These are phyloP conservation scores for Lophotis ruficrista DNA, from an alignment of 2,113 vertebrate species.

Conservation along the genomic window DNA sequence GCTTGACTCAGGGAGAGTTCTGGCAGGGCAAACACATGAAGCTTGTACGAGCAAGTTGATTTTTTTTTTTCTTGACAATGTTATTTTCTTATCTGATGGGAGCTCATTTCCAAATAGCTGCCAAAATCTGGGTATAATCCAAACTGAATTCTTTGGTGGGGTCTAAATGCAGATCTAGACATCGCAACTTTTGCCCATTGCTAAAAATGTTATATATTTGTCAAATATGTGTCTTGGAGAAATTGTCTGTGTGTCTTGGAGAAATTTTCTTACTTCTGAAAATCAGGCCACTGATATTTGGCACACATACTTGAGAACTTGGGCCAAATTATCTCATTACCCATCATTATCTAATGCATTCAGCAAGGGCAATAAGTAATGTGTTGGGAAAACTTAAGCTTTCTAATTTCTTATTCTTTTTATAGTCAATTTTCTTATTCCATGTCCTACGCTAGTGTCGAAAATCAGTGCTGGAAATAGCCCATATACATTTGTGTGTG, in stretches of 20 bases:
- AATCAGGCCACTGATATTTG: conserved; percentile 15
- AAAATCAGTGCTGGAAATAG: neutral
- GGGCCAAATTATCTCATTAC: conserved; percentile 4
- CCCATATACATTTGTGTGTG: neutral
- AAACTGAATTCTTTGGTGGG: neutral
- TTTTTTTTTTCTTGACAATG: neutral
- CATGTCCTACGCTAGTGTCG: neutral
- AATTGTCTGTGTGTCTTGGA: conserved; percentile 6
- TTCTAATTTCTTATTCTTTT: neutral
- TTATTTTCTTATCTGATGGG: neutral
- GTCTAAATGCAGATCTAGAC: neutral
- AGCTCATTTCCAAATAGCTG: neutral
- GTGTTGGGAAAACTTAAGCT: neutral
- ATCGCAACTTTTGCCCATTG: neutral
- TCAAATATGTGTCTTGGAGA: neutral
- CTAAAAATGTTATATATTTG: neutral
- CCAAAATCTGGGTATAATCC: neutral
- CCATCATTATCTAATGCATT: neutral
- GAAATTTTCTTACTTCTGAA: neutral
- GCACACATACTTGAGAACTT: neutral
- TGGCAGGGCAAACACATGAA: neutral
- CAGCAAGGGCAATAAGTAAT: neutral
- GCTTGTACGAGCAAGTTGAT: neutral
- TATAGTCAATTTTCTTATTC: neutral
- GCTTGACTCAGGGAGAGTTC: neutral